Conservation (phyloP, 2,113 vertebrate genomes). For the Suncus etruscus region DNA sequence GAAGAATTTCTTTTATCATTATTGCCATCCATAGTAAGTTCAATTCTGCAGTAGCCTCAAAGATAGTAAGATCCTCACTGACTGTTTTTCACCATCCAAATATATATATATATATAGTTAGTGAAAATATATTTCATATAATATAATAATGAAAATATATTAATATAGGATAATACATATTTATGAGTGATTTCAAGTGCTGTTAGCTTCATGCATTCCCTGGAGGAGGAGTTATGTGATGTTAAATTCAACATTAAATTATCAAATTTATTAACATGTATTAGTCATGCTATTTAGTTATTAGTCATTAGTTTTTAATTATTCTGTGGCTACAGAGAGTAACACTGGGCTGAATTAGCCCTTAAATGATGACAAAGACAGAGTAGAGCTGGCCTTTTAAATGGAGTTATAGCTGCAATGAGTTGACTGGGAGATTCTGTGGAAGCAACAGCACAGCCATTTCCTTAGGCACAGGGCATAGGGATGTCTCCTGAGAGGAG, state of each 20-base stretch:
- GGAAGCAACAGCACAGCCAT: not conserved
- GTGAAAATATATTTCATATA: not conserved
- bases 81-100: not conserved
- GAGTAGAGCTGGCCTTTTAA: not conserved
- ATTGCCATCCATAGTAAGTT: not conserved
- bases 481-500: not conserved
- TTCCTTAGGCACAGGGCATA: not conserved
- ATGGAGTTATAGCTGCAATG: not conserved
- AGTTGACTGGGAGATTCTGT: not conserved
- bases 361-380: not conserved
- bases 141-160: not conserved
- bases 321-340: not conserved
- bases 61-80: constrained; percentile 1
- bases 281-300: not conserved
- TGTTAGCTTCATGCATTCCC: not conserved
- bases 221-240: not conserved
- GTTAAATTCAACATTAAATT: constrained; percentile 1
- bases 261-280: constrained; percentile 14
- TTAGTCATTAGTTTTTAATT: not conserved
- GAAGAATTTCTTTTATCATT: not conserved
- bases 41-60: constrained; percentile 14
- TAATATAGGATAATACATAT: not conserved
- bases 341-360: not conserved
- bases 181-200: not conserved
- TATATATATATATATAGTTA: not conserved